Evolutionary conservation across 2,888 invertebrate genomes (phyloP).

Genomic region (Chymomyza fuscimana): DNA sequence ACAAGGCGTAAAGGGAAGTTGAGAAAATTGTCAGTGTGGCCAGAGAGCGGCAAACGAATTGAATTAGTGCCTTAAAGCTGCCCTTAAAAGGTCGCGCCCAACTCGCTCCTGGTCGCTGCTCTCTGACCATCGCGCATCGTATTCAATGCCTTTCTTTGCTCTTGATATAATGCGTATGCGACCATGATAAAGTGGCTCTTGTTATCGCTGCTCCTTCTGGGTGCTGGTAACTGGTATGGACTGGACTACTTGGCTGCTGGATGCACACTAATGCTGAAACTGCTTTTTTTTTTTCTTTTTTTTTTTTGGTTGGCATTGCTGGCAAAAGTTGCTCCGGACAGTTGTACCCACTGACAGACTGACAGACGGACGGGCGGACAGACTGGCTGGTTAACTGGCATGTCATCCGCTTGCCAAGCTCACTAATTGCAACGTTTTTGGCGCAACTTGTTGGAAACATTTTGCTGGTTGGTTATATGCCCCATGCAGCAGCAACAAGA

Average conservation of each 20-base stretch:
- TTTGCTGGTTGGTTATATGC: conserved; percentile 9
- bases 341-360: not conserved
- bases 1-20: not conserved
- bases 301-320: not conserved
- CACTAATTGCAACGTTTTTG: conserved; percentile 51
- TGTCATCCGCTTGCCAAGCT: conserved; percentile 10
- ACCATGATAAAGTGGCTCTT: not conserved
- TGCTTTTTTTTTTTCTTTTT: no score
- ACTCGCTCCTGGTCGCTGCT: not conserved
- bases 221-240: no score
- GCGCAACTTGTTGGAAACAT: conserved; percentile 36
- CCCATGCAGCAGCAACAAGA: not conserved
- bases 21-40: not conserved
- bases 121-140: not conserved
- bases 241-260: no score
- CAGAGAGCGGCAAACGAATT: not conserved
- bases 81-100: not conserved
- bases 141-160: not conserved
- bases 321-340: not conserved
- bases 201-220: not conserved
- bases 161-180: not conserved
- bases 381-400: not conserved
- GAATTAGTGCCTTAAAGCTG: not conserved
- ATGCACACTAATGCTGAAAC: no score
- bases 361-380: no score